phyloP scores from a whole-genome alignment of 2,797 vertebrate species.

The Parauchenoglanis punctatus region DNA sequence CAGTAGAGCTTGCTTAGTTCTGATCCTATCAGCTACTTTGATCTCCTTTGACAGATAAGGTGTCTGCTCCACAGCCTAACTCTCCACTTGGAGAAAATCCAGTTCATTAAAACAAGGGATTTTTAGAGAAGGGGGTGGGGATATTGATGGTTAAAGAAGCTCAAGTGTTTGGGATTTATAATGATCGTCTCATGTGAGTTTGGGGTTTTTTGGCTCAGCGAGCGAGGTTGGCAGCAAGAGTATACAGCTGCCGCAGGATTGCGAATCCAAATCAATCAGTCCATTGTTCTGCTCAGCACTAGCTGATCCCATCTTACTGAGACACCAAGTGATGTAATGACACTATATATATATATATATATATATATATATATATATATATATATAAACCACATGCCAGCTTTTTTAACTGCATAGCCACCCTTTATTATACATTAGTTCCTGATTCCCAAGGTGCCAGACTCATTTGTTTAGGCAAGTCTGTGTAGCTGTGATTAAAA shows the following conservation, averaged over 20 bases:
- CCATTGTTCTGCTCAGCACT: conserved; percentile 43
- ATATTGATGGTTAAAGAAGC: conserved; percentile 54
- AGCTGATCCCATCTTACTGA: conserved; percentile 21
- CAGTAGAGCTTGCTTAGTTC: conserved; percentile 35
- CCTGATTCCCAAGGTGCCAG: neutral
- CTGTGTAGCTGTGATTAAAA: neutral
- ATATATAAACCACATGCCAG: neutral
- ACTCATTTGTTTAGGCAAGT: neutral
- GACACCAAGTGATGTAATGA: neutral
- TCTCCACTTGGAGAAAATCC: conserved; percentile 53
- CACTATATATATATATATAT: neutral
- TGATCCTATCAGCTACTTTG: conserved; percentile 55
- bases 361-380: no score
- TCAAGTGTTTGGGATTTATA: conserved; percentile 50
- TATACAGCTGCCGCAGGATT: conserved; percentile 55
- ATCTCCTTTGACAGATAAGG: conserved; percentile 64
- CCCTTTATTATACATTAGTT: neutral
- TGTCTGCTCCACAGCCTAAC: conserved; percentile 51
- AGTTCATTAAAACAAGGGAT: conserved; percentile 60
- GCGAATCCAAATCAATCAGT: conserved; percentile 49
- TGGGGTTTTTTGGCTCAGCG: conserved; percentile 34
- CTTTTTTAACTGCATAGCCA: neutral
- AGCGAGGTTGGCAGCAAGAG: conserved; percentile 48
- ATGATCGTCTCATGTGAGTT: conserved; percentile 53
- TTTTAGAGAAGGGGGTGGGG: conserved; percentile 34